These are phyloP conservation scores for Heterocephalus glaber DNA, from an alignment of 2,113 vertebrate genomes.

Conservation along the genomic window DNA sequence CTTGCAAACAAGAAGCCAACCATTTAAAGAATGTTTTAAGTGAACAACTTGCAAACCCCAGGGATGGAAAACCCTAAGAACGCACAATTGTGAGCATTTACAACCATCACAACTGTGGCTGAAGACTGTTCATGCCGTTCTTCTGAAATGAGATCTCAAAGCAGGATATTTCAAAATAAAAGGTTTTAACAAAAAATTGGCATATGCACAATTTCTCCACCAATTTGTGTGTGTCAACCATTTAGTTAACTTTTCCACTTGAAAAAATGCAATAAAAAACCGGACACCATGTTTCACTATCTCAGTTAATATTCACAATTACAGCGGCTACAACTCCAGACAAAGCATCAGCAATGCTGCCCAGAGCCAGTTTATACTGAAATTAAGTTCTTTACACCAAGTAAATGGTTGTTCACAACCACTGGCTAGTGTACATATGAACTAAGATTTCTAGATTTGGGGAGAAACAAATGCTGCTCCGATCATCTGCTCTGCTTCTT, in stretches of 20 bases:
- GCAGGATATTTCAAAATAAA: slow-evolving; percentile 90
- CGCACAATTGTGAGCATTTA: slow-evolving; percentile 89
- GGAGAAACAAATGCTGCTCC: slow-evolving; percentile 95
- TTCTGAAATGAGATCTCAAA: slow-evolving; percentile 90
- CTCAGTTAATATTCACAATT: slow-evolving; percentile 92
- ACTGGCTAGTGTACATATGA: slow-evolving; percentile 92
- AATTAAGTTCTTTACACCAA: slow-evolving; percentile 92
- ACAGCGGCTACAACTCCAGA: slow-evolving; percentile 88
- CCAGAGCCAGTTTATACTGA: slow-evolving; percentile 91
- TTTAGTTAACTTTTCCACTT: slow-evolving; percentile 90
- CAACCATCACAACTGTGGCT: slow-evolving; percentile 89
- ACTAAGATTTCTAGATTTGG: slow-evolving; percentile 94
- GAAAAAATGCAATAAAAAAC: slow-evolving; percentile 91
- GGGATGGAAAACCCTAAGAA: slow-evolving; percentile 87
- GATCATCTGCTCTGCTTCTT: slow-evolving; percentile 92
- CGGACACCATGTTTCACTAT: slow-evolving; percentile 93
- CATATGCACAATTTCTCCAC: slow-evolving; percentile 93
- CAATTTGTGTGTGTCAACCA: slow-evolving; percentile 89
- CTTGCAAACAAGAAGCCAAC: slow-evolving; percentile 88
- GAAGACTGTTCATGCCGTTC: slow-evolving; percentile 89
- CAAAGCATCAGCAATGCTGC: slow-evolving; percentile 85
- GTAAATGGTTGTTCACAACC: slow-evolving; percentile 93
- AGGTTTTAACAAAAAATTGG: slow-evolving; percentile 90
- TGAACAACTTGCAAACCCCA: slow-evolving; percentile 90
- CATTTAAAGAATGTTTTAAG: slow-evolving; percentile 91